Evolutionary conservation across 2,888 invertebrate genomes (phyloP).

Genomic region (Boloria euphrosyne): DNA sequence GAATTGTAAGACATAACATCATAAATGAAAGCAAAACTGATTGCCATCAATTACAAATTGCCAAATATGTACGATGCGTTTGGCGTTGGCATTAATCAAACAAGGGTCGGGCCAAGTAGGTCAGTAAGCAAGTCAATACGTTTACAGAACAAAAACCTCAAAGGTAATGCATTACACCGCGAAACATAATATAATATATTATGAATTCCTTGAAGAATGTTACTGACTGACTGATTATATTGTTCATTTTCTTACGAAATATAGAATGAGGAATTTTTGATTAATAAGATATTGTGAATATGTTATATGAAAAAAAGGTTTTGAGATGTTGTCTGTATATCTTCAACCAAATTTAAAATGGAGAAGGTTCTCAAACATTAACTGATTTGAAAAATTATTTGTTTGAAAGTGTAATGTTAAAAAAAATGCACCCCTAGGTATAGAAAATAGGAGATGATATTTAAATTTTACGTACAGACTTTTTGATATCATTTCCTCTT

Average conservation of each 20-base stretch:
- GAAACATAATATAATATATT: conserved; percentile 13
- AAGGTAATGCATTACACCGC: conserved; percentile 23
- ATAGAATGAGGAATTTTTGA: too few relatives aligned
- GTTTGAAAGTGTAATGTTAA: too few relatives aligned
- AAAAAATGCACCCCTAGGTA: too few relatives aligned
- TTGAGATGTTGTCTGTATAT: too few relatives aligned
- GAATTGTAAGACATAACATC: not conserved
- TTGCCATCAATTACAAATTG: conserved; percentile 25
- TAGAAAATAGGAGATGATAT: too few relatives aligned
- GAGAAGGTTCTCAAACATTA: too few relatives aligned
- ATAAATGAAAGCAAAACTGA: conserved; percentile 15
- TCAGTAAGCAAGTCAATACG: conserved; percentile 34
- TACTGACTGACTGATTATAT: not conserved
- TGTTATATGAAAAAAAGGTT: too few relatives aligned
- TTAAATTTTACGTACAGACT: too few relatives aligned
- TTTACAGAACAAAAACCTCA: conserved; percentile 28
- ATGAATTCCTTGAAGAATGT: conserved; percentile 1
- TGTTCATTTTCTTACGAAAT: not conserved
- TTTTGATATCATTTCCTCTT: too few relatives aligned
- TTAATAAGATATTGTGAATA: not conserved
- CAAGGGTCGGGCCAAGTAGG: conserved; percentile 31
- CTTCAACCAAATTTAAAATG: too few relatives aligned
- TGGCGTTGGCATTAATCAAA: conserved; percentile 31
- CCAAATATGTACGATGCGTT: conserved; percentile 23
- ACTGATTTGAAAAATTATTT: too few relatives aligned